Evolutionary conservation across 2,797 vertebrate species (phyloP), one percentile per base, ranked within the genome.

Genomic region (Bovichtus variegatus): DNA sequence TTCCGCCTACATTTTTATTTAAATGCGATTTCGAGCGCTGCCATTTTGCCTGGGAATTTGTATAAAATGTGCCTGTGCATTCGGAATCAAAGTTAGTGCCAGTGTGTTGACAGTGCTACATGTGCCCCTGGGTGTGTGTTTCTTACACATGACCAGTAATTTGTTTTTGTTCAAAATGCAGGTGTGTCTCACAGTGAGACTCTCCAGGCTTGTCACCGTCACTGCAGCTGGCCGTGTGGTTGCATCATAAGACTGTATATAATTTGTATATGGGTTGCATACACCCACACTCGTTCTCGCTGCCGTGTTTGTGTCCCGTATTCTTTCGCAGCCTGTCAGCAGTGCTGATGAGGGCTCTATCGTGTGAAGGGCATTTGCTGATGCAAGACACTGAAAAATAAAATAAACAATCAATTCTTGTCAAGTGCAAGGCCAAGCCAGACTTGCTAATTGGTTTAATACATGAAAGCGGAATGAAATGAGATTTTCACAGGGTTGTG

Each of bases 331-430:
- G 71, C 71, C 40, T 81, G 78, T 81, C 84, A 83, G 65, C 21
- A 21, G 61, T 21, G 38, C 51, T 27, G 77, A 80, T 79, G 74
- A 81, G 29, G 57, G 47, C 69, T 85, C 49, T 27, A 50, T 61
- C 80, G 81, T 80, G 81, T 81, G 73, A 84, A 76, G 81, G 87
- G 71, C 84, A 84, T 75, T 75, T 76, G 50, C 71, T 89, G 86
- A 92, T 86, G 89, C 74, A 89, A 90, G 77, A 80, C 80, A 68
- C 47, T 64, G 75, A 62, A 90, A n/a, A 92, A 85, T 80, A 70
- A 89, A 85, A 85, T 78, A 85, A 84, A 84, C 82, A 80, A 87
- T 89, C 73, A 78, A 79, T 78, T 80, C 61, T 51, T 47, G 79
- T 83, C 72, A 82, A 85, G 68, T 11, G 6, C 16, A 49, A 74